Conservation (phyloP, 92 coral and sea anemone species). For the Paragorgia papillata region DNA sequence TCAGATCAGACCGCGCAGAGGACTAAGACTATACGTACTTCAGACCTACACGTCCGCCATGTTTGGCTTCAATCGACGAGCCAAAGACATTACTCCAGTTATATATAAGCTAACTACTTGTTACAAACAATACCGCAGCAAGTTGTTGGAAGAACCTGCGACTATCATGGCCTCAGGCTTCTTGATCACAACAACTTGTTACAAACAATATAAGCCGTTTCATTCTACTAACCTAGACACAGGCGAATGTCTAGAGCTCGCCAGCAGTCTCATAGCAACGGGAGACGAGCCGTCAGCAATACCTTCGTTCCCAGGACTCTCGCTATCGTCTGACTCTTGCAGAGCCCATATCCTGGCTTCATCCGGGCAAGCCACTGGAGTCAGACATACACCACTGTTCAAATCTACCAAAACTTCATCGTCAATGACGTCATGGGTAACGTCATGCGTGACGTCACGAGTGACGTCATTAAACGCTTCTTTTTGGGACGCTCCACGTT, state of each 20-base stretch:
- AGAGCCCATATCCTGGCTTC: conserved; percentile 20
- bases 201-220: too few relatives aligned
- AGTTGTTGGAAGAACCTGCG: too few relatives aligned
- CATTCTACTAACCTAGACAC: conserved; percentile 76
- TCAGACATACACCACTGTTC: conserved; percentile 75
- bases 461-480: not conserved
- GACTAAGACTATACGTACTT: too few relatives aligned
- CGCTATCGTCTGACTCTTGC: conserved; percentile 47
- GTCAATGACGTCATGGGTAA: not conserved
- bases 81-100: too few relatives aligned
- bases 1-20: too few relatives aligned
- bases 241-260: conserved; percentile 49
- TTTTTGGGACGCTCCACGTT: too few relatives aligned
- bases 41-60: too few relatives aligned
- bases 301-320: conserved; percentile 63
- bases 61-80: too few relatives aligned
- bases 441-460: not conserved
- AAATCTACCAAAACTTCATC: conserved; percentile 57
- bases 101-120: too few relatives aligned
- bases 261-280: conserved; percentile 33
- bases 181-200: too few relatives aligned
- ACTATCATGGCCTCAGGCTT: too few relatives aligned
- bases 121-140: too few relatives aligned
- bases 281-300: conserved; percentile 1
- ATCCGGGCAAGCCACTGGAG: conserved; percentile 57